Conservation (phyloP, 2,797 vertebrate species). For the Vultur gryphus region DNA sequence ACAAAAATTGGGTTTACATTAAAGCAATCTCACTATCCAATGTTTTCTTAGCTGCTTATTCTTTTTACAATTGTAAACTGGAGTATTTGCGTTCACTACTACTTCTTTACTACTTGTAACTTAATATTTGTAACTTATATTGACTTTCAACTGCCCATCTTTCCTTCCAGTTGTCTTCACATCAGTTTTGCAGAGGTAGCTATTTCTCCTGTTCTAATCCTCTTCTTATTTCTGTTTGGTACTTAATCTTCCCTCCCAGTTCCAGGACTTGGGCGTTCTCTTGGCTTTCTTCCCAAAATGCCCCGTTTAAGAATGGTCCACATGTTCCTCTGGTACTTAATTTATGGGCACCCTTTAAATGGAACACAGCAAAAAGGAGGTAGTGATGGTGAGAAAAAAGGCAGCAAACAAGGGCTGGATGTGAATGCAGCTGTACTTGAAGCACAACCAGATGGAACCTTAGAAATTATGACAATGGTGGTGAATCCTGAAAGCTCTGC, state of each 20-base stretch:
- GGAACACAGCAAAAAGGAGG: not conserved
- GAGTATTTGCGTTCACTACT: not conserved
- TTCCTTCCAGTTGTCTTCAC: not conserved
- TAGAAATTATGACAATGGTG: not conserved
- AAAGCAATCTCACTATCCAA: not conserved
- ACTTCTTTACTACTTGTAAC: not conserved
- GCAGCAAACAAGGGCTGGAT: not conserved
- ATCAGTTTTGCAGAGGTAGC: not conserved
- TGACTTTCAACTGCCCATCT: not conserved
- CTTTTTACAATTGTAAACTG: not conserved
- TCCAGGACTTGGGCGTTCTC: constrained; percentile 84
- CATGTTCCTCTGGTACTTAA: constrained; percentile 89
- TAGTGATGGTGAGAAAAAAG: not conserved
- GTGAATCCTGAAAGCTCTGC: not conserved
- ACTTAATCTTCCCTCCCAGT: constrained; percentile 70
- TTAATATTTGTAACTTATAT: not conserved
- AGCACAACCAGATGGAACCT: not conserved
- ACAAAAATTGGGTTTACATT: not conserved
- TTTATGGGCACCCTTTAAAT: constrained; percentile 83
- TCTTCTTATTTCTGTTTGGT: not conserved
- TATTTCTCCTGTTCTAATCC: not conserved
- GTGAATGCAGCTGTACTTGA: not conserved
- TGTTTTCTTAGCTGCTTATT: not conserved
- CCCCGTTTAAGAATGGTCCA: constrained; percentile 86
- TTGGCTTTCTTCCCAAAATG: constrained; percentile 96